Percentiles rank a stretch among this genome's conserved stretches.
Evolutionary conservation across 2,888 invertebrate species (phyloP).

Genomic region (Clunio marinus): DNA sequence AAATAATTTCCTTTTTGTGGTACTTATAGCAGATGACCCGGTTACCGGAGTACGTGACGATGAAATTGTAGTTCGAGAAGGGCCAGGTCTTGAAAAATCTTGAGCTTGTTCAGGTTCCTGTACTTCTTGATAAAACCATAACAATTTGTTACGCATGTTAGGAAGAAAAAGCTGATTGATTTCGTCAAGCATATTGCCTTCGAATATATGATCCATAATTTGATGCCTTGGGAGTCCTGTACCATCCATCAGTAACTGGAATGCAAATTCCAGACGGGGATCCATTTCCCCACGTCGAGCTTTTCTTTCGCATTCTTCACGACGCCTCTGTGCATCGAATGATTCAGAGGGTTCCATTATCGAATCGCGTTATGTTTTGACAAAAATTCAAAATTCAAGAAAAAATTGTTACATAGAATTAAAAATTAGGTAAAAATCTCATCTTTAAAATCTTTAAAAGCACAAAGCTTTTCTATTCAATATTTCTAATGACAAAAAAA

Average conservation of each 20-base stretch:
- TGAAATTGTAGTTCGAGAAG: conserved; percentile 53
- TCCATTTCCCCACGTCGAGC: conserved; percentile 89
- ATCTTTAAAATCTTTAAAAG: no score
- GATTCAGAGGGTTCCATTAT: conserved; percentile 18
- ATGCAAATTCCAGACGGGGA: conserved; percentile 83
- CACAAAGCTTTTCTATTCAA: no score
- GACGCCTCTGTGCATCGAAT: conserved; percentile 58
- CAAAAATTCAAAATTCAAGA: neutral
- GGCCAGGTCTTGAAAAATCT: conserved; percentile 52
- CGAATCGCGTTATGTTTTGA: neutral
- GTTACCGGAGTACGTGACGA: conserved; percentile 49
- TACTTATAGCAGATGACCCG: conserved; percentile 43
- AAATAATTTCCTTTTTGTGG: conserved; percentile 70
- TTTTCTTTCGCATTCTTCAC: conserved; percentile 90
- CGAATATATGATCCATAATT: conserved; percentile 87
- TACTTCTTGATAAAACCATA: conserved; percentile 87
- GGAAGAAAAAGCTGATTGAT: conserved; percentile 82
- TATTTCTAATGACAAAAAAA: no score
- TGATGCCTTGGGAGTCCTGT: conserved; percentile 76
- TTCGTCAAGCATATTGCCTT: conserved; percentile 85
- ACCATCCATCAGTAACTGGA: conserved; percentile 80
- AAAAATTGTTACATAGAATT: conserved; percentile 23
- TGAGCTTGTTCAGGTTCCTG: conserved; percentile 60
- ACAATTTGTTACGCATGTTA: conserved; percentile 75
- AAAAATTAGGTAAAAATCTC: neutral